Base-by-base conservation (phyloP, 2,113 vertebrate genomes). In the Coryphaenoides rupestris region DNA sequence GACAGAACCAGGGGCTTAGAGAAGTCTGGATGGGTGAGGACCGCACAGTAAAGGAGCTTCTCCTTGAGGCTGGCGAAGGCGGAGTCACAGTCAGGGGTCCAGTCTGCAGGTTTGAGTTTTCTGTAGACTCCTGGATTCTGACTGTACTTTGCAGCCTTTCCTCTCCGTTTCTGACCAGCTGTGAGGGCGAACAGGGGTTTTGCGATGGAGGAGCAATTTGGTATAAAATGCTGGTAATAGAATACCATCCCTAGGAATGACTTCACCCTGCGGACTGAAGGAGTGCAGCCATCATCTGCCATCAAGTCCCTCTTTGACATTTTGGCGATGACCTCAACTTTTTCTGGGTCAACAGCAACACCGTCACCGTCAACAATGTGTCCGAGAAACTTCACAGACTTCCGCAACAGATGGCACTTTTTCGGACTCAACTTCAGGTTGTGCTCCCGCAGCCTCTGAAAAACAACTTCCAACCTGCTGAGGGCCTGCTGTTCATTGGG, bases 141-240 rank as follows among this genome's bases (percentile, higher is more conserved):
- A 15, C 15, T 53, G 50, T 5, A 53, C 17, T 53, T 53, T 26
- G 58, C 9, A 17, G 15, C 26, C 57, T 60, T 60, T 46, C 58
- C 58, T 60, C 33, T 60, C 58, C 58, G 7, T 17, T 64, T 63
- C 17, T 65, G 49, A 0, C 62, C 62, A 45, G 58, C 52, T 58
- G 58, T 40, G 1, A 70, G 56, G 47, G 46, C 46, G 47, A 70
- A 70, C 50, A 71, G n/a, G 3, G 24, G 63, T 16, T 22, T 66
- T 13, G 57, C 69, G 3, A 72, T 2, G 14, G 10, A 10, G 26
- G 69, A 66, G 17, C 63, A 72, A 40, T 62, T n/a, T n/a, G n/a
- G 55, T n/a, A 77, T 69, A 53, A 69, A 73, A 13, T 76, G 65
- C 26, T 76, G 70, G 49, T 73, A 76, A 14, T 69, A 76, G 16